A percentile compares a stretch with the other conserved stretches of the same genome.
Evolutionary conservation across 2,888 invertebrate species (phyloP).

Genomic region (Euplexia lucipara): DNA sequence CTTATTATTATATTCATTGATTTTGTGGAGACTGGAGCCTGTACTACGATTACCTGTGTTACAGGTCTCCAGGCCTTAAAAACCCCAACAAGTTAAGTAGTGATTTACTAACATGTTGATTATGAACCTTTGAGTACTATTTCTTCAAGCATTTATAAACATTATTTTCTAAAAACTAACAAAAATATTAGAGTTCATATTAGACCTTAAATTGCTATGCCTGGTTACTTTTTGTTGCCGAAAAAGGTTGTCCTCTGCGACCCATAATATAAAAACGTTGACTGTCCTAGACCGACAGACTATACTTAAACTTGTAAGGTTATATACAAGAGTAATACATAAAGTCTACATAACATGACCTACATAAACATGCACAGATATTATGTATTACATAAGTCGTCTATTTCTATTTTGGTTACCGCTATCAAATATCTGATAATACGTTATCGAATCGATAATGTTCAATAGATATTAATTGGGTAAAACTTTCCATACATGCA

Average conservation of each 20-base stretch:
- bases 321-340: background rate
- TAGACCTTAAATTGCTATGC: background rate
- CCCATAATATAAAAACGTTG: background rate
- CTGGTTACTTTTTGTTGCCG: background rate
- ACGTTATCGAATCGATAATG: conserved; percentile 46
- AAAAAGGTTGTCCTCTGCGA: background rate
- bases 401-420: conserved; percentile 26
- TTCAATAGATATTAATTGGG: conserved; percentile 44
- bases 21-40: no score
- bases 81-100: no score
- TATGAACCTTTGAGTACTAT: no score
- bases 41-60: no score
- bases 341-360: conserved; percentile 32
- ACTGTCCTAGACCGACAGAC: background rate
- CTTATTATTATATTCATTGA: no score
- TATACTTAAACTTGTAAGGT: background rate
- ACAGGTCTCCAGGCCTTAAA: no score
- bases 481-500: conserved; percentile 50
- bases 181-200: background rate
- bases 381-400: conserved; percentile 54
- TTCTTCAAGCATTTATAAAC: no score
- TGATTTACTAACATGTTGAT: no score
- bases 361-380: conserved; percentile 26
- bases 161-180: background rate
- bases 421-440: conserved; percentile 23